Evolutionary conservation across 2,888 invertebrate genomes (phyloP).

Genomic region (Pollenia griseotomentosa): DNA sequence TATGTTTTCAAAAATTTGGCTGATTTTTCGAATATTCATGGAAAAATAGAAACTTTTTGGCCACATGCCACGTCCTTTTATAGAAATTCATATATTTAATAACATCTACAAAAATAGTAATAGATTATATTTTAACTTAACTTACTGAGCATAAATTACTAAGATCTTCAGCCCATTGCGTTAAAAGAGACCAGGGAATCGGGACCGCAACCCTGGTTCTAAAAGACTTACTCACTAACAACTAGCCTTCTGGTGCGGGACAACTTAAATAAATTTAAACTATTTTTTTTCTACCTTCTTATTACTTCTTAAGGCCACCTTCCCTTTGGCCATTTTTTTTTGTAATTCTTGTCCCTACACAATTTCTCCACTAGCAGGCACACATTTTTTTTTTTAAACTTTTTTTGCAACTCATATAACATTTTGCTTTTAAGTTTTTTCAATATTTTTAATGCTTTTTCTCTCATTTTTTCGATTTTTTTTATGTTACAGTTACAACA

Average conservation of each 20-base stretch:
- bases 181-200: too few species aligned
- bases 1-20: too few species aligned
- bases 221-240: too few species aligned
- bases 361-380: slow-evolving; percentile 17
- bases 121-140: too few species aligned
- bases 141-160: too few species aligned
- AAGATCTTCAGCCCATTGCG: too few species aligned
- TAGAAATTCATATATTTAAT: too few species aligned
- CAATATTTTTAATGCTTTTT: slow-evolving; percentile 31
- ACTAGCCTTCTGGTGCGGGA: not conserved
- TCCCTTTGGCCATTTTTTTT: slow-evolving; percentile 27
- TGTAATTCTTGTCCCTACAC: slow-evolving; percentile 10
- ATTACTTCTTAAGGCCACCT: not conserved
- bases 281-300: not conserved
- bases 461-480: slow-evolving; percentile 18
- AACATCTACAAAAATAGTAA: too few species aligned
- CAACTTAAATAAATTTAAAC: not conserved
- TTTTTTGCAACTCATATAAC: slow-evolving; percentile 48
- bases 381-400: not conserved
- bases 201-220: too few species aligned
- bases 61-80: too few species aligned
- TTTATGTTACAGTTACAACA: slow-evolving; percentile 87
- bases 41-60: too few species aligned
- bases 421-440: slow-evolving; percentile 48
- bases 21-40: too few species aligned